phyloP scores from a whole-genome alignment of 1,140 invertebrate species.

The Lordiphosa clarofinis region DNA sequence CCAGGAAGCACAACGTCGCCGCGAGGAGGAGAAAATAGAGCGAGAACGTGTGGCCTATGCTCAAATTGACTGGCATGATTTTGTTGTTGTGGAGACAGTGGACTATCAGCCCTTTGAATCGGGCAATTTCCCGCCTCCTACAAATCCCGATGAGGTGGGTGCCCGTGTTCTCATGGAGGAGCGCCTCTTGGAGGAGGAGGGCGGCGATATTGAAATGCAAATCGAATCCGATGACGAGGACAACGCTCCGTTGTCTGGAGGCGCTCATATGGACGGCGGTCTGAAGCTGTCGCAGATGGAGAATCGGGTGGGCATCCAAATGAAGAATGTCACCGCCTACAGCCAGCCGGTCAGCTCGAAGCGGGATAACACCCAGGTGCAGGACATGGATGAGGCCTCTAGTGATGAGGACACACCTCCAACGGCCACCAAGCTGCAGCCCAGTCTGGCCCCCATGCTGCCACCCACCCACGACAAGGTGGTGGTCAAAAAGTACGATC shows the following conservation, averaged over 20 bases:
- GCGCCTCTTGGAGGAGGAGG: conserved; percentile 80
- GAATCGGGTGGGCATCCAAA: conserved; percentile 81
- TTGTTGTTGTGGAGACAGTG: conserved; percentile 99
- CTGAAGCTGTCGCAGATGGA: conserved; percentile 83
- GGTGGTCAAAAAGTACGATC: conserved; percentile 98
- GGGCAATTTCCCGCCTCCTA: conserved; percentile 97
- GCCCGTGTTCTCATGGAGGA: conserved; percentile 93
- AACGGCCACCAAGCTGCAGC: conserved; percentile 79
- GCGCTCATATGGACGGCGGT: conserved; percentile 55
- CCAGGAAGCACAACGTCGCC: conserved; percentile 93
- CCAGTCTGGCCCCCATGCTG: conserved; percentile 83
- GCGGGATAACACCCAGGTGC: conserved; percentile 82
- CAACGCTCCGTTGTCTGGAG: conserved; percentile 80
- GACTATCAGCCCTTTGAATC: conserved; percentile 98
- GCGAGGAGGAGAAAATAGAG: conserved; percentile 97
- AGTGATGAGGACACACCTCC: conserved; percentile 87
- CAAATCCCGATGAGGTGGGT: conserved; percentile 97
- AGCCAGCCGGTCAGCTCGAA: conserved; percentile 67
- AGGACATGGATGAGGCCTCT: conserved; percentile 94
- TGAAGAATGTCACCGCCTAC: conserved; percentile 77
- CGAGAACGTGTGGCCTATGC: conserved; percentile 97
- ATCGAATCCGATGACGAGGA: conserved; percentile 85
- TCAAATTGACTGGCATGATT: conserved; percentile 99
- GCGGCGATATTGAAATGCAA: conserved; percentile 86
- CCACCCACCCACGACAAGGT: conserved; percentile 96